Evolutionary conservation across 2,113 vertebrate species (phyloP).

Genomic region (Chloropsis cyanopogon): DNA sequence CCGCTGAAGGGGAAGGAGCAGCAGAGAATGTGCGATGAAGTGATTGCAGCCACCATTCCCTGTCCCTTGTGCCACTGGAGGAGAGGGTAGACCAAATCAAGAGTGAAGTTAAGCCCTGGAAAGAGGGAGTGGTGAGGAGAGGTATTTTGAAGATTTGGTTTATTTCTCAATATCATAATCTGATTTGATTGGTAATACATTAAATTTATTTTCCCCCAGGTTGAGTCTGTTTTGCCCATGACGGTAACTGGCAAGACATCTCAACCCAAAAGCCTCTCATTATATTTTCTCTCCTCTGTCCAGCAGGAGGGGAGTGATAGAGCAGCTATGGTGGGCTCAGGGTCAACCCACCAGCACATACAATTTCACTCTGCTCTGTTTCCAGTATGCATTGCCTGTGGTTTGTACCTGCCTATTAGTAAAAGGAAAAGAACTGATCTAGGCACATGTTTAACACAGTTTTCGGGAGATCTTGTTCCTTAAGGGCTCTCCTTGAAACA

Average conservation of each 20-base stretch:
- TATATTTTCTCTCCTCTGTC: not conserved
- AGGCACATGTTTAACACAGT: not conserved
- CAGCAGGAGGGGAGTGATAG: not conserved
- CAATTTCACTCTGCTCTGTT: not conserved
- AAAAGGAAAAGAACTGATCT: not conserved
- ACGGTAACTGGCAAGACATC: not conserved
- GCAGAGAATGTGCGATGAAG: not conserved
- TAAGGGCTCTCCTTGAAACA: not conserved
- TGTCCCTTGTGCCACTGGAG: not conserved
- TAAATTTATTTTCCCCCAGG: too few relatives aligned
- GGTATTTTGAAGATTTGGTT: not conserved
- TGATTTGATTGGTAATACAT: not conserved
- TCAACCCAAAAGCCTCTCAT: not conserved
- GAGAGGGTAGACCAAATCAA: not conserved
- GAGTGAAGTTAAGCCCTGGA: not conserved
- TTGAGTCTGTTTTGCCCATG: not conserved
- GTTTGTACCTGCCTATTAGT: not conserved
- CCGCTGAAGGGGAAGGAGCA: not conserved
- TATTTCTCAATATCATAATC: not conserved
- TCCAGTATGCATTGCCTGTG: fast-evolving
- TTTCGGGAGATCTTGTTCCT: not conserved
- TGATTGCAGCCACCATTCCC: not conserved
- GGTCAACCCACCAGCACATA: not conserved
- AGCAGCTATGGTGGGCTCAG: not conserved
- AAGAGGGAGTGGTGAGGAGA: not conserved